phyloP scores from a whole-genome alignment of 1,140 invertebrate genomes.

The Lordiphosa collinella region DNA sequence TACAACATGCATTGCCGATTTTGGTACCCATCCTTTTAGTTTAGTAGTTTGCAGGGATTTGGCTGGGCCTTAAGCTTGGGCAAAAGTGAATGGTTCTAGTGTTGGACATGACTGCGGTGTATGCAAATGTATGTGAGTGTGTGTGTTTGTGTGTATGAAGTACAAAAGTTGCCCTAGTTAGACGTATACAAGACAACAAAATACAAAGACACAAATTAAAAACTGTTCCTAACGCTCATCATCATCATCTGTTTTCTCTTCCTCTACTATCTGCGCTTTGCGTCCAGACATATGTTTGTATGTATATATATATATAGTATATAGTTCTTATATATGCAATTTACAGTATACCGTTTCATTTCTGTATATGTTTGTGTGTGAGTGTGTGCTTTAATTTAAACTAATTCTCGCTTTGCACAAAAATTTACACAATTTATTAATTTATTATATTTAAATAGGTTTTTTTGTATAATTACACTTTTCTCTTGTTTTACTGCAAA shows the following conservation, averaged over 20 bases:
- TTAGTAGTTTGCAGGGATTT: too few species aligned
- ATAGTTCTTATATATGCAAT: slow-evolving; percentile 51
- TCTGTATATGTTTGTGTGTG: slow-evolving; percentile 42
- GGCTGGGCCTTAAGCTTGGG: too few species aligned
- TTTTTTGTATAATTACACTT: slow-evolving; percentile 62
- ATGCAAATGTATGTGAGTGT: slow-evolving; percentile 15
- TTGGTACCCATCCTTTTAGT: too few species aligned
- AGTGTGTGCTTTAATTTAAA: slow-evolving; percentile 62
- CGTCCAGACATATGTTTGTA: slow-evolving; percentile 63
- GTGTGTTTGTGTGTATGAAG: slow-evolving; percentile 35
- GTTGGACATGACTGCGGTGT: background rate
- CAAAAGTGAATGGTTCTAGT: too few species aligned
- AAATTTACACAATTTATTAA: slow-evolving; percentile 77
- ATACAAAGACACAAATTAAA: slow-evolving; percentile 36
- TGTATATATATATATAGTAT: slow-evolving; percentile 35
- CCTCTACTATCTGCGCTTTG: slow-evolving; percentile 55
- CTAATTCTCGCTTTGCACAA: slow-evolving; percentile 69
- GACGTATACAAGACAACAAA: slow-evolving; percentile 34
- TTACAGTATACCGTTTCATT: slow-evolving; percentile 64
- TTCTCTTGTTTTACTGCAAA: slow-evolving; percentile 39
- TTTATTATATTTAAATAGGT: slow-evolving; percentile 66
- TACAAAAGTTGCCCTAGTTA: slow-evolving; percentile 48
- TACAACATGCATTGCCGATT: too few species aligned
- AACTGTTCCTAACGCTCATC: slow-evolving; percentile 57
- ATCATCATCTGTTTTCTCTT: slow-evolving; percentile 19